Base-by-base conservation (phyloP, 2,888 invertebrate genomes). In the Pardosa pseudoannulata region DNA sequence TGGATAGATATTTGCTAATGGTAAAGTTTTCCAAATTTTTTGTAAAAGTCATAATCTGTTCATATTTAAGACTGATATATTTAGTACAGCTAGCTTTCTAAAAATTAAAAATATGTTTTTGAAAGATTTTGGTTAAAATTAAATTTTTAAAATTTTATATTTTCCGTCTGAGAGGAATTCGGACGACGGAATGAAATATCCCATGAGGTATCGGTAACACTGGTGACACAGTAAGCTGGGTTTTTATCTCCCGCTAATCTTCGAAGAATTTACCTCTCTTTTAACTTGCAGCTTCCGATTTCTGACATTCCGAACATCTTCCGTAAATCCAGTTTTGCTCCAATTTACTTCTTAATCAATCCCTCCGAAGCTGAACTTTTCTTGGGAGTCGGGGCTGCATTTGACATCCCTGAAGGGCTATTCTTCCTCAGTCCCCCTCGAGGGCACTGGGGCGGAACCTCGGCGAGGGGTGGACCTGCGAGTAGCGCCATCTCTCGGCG, bases 401-500 rank as follows among this genome's bases (percentile, higher is more conserved):
- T 27, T n/a, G 39, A 29, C 23, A 23, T 46, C 78, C 78, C 36
- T 27, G 16, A 36, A 62, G 62, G 36, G 19, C 62, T 71, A 56
- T 56, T 11, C 23, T 23, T 56, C 23, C 56, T 56, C 5, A 3
- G 1, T 6, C n/a, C 27, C 39, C 73, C 65, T 62, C 39, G 31
- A 28, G 46, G 32, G 27, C 74, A 68, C 29, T 23, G 56, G 67
- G 65, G 70, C 75, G 71, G 41, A 82, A 75, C 82, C 41, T 23
- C 11, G 23, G 5, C n/a, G 23, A 41, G 46, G 65, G 64, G 68
- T 68, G 16, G n/a, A 27, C 41, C 7, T 27, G 41, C 9, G 29
- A n/a, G 9, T 13, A 27, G 64, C 82, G 82, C 82, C 82, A 75
- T 75, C 82, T 82, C 16, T 41, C 32, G 82, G 23, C 11, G 46